These are phyloP conservation scores for Euschistus heros DNA, from an alignment of 1,140 invertebrate genomes.

Conservation along the genomic window DNA sequence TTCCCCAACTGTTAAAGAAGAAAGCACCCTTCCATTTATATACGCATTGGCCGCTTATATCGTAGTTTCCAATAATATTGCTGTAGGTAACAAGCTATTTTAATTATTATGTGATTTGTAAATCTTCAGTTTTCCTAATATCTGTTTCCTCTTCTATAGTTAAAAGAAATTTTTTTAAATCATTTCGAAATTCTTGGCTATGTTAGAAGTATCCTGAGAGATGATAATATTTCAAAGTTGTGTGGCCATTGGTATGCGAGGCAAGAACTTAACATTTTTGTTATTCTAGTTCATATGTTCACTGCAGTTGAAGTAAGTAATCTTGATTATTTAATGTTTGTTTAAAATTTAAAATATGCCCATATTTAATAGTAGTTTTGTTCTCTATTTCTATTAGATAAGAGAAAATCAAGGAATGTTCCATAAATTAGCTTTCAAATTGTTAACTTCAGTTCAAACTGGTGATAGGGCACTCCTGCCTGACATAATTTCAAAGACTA, in stretches of 20 bases:
- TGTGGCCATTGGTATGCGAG: constrained; percentile 29
- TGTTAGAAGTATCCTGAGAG: constrained; percentile 19
- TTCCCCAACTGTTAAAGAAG: constrained; percentile 25
- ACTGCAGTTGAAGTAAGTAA: constrained; percentile 24
- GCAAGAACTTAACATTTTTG: constrained; percentile 27
- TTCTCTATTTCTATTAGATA: constrained; percentile 16
- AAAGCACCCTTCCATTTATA: constrained; percentile 28
- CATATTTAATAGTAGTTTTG: background rate
- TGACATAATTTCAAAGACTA: constrained; percentile 26
- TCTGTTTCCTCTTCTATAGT: constrained; percentile 20
- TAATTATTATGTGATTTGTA: background rate
- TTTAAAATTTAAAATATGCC: background rate
- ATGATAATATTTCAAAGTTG: constrained; percentile 9
- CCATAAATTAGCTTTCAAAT: constrained; percentile 25
- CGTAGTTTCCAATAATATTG: constrained; percentile 20
- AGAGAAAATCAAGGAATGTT: constrained; percentile 19
- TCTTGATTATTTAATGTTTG: background rate
- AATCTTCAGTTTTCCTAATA: background rate
- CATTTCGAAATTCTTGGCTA: constrained; percentile 25
- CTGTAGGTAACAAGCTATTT: constrained; percentile 15
- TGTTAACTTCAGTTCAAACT: constrained; percentile 27
- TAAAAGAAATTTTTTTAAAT: constrained; percentile 23
- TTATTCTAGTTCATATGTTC: constrained; percentile 25
- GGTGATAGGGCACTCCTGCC: constrained; percentile 28
- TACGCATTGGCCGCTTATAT: constrained; percentile 24